Evolutionary conservation across 1,140 invertebrate genomes (phyloP), one percentile per base, ranked within the genome.

Genomic region (Zaprionus ornatus): DNA sequence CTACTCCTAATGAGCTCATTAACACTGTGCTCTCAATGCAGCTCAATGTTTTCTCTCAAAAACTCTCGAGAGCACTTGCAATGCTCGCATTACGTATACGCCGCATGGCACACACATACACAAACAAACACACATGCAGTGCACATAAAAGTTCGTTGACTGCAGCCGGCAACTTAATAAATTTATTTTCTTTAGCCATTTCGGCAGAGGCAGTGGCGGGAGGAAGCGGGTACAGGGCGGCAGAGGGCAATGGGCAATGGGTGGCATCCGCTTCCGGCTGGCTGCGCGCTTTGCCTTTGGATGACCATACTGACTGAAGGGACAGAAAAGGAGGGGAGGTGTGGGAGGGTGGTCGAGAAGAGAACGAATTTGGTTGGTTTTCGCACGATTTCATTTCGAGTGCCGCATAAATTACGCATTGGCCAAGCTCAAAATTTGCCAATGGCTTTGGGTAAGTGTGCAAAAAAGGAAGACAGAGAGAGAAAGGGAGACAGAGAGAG

Each of bases 381-480:
- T 84, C 81, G 79, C 81, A 82, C 81, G 81, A 84, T 84, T 84
- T 84, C 73, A 70, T 79, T 82, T 82, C 77, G 79, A 81, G 74
- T 79, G 78, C 63, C 70, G 81, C 77, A 84, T 84, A 84, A 84
- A 83, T 83, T 83, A 82, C 74, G 66, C 79, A 77, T 74, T 77
- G 63, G 60, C 19, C 55, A 27, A 48, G 37, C 65, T 70, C 48
- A 40, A 70, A 77, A 82, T 67, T 82, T 67, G 25, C 52, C 52
- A 55, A 55, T 55, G 52, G 52, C 45, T 50, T 23, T 50, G 17
- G 45, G 19, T 50, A 50, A 50, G 19, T 50, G 52, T 25, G 15
- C 23, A 55, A 27, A 55, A 27, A 25, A 55, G 40, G n/a, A 6
- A 45, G n/a, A 45, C n/a, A 17, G 35, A 52, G 3, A 25, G 52